Evolutionary conservation across 2,113 vertebrate genomes (phyloP).

Genomic region (Hystrix cristata): DNA sequence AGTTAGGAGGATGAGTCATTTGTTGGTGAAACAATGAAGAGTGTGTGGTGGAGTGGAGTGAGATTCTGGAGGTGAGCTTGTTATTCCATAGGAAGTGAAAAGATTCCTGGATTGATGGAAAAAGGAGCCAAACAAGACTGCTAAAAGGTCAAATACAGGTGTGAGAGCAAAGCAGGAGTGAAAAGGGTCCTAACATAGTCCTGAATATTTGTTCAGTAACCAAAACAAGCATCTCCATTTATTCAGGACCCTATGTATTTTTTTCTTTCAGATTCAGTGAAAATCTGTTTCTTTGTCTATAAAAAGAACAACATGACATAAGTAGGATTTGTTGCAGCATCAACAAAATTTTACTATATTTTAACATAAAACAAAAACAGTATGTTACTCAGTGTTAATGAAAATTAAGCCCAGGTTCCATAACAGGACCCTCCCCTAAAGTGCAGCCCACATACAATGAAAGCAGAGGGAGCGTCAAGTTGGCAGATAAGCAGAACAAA

Average conservation of each 20-base stretch:
- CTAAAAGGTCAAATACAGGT: background rate
- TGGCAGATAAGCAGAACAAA: background rate
- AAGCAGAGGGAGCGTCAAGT: background rate
- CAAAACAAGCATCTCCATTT: conserved; percentile 37
- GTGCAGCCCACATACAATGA: background rate
- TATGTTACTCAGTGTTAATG: background rate
- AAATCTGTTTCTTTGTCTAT: conserved; percentile 57
- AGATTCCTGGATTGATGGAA: background rate
- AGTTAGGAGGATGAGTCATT: background rate
- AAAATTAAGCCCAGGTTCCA: background rate
- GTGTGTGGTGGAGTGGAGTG: background rate
- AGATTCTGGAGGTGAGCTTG: background rate
- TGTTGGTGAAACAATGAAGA: background rate
- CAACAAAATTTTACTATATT: background rate
- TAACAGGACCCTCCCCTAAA: background rate
- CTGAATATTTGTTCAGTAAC: background rate
- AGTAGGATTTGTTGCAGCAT: background rate
- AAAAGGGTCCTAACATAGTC: background rate
- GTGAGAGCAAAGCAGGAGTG: background rate
- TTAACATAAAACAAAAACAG: background rate
- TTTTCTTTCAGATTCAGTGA: conserved; percentile 22
- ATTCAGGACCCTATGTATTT: background rate
- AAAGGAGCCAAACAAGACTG: background rate
- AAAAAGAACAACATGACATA: conserved; percentile 24
- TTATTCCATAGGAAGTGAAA: background rate